Conservation (phyloP, 2,888 invertebrate species). For the Spodoptera exigua region DNA sequence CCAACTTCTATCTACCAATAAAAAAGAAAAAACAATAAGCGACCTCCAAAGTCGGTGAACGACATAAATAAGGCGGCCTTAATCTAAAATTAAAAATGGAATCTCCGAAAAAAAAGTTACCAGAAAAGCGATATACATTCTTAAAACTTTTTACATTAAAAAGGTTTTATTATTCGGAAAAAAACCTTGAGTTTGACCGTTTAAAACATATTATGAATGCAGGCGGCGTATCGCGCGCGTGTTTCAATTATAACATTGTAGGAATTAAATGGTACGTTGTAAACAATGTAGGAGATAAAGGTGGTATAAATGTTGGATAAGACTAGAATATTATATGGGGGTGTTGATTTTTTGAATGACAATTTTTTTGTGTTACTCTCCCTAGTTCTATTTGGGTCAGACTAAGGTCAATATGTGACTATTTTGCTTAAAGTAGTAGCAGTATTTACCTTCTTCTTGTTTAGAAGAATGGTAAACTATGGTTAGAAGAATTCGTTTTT, state of each 20-base stretch:
- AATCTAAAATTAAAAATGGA: conserved; percentile 58
- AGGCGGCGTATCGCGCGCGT: conserved; percentile 67
- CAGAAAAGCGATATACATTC: conserved; percentile 60
- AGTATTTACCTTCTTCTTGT: too few species aligned
- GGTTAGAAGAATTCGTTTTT: too few species aligned
- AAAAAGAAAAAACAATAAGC: conserved; percentile 46
- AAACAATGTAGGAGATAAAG: conserved; percentile 58
- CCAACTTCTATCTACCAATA: conserved; percentile 7
- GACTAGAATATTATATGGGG: conserved; percentile 46
- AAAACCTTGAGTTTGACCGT: conserved; percentile 64
- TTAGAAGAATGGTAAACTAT: too few species aligned
- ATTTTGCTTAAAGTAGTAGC: too few species aligned
- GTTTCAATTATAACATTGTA: conserved; percentile 74
- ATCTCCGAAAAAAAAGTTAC: conserved; percentile 56
- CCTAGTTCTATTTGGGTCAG: background rate
- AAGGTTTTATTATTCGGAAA: conserved; percentile 68
- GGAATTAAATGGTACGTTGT: conserved; percentile 56
- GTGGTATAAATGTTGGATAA: conserved; percentile 30
- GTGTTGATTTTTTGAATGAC: conserved; percentile 44
- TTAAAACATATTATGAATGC: conserved; percentile 73
- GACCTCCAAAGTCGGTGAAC: conserved; percentile 18
- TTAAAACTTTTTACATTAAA: conserved; percentile 72
- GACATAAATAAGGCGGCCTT: conserved; percentile 50
- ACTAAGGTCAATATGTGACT: too few species aligned
- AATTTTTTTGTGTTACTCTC: background rate